phyloP scores from a whole-genome alignment of 1,140 invertebrate genomes.

The Apis florea region DNA sequence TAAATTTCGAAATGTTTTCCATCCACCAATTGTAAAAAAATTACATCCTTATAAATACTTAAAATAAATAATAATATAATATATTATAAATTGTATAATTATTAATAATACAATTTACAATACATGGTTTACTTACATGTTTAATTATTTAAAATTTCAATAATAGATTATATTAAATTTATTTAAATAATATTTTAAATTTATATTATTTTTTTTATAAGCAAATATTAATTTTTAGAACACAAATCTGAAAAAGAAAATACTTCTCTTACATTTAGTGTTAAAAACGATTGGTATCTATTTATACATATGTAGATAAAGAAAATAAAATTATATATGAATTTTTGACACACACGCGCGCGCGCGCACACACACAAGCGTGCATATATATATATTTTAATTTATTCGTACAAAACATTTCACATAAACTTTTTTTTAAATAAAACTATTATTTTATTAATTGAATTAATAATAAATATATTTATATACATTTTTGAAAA shows the following conservation, averaged over 20 bases:
- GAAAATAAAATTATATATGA: too few relatives aligned
- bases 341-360: too few relatives aligned
- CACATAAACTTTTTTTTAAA: background rate
- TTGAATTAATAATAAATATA: background rate
- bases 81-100: conserved; percentile 35
- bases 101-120: background rate
- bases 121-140: conserved; percentile 12
- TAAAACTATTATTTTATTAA: conserved; percentile 12
- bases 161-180: background rate
- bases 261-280: conserved; percentile 11
- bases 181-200: conserved; percentile 22
- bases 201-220: too few relatives aligned
- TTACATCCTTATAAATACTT: conserved; percentile 38
- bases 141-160: conserved; percentile 24
- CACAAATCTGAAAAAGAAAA: background rate
- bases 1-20: conserved; percentile 44
- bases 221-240: background rate
- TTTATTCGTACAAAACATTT: background rate
- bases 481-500: background rate
- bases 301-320: background rate
- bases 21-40: conserved; percentile 35
- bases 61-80: conserved; percentile 41
- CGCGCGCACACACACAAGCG: too few relatives aligned
- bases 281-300: background rate
- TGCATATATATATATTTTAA: too few relatives aligned